These are phyloP conservation scores for Sesia bembeciformis DNA, from an alignment of 2,888 invertebrate species.

Conservation along the genomic window DNA sequence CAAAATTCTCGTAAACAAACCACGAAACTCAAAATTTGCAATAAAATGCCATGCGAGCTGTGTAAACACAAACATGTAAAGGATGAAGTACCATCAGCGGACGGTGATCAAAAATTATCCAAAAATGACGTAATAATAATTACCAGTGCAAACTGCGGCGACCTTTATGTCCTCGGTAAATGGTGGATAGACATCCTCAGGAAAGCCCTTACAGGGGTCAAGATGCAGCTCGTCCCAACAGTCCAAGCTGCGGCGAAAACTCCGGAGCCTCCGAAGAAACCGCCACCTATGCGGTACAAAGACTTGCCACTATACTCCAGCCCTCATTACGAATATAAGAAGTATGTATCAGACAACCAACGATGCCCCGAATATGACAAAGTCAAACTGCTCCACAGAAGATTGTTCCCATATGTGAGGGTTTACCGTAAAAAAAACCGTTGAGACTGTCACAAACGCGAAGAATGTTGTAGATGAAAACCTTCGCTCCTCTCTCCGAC, in stretches of 20 bases:
- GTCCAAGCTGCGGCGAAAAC: conserved; percentile 21
- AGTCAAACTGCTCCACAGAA: conserved; percentile 28
- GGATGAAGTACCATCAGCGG: neutral
- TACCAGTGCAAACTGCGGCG: conserved; percentile 20
- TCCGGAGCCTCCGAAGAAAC: conserved; percentile 24
- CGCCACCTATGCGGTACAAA: conserved; percentile 43
- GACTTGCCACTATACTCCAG: conserved; percentile 41
- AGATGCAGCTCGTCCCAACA: conserved; percentile 28
- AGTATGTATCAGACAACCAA: conserved; percentile 19
- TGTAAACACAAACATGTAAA: neutral
- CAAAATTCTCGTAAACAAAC: neutral
- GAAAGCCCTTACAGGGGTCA: conserved; percentile 23
- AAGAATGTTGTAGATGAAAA: neutral
- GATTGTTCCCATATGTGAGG: conserved; percentile 30
- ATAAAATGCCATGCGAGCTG: neutral
- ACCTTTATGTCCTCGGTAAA: conserved; percentile 33
- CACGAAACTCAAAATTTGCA: neutral
- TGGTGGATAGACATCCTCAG: conserved; percentile 34
- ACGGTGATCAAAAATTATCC: neutral
- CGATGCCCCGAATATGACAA: conserved; percentile 26
- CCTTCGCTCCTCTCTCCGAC: neutral
- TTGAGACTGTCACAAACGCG: conserved; percentile 9
- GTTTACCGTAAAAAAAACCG: conserved; percentile 13
- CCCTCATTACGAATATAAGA: conserved; percentile 43
- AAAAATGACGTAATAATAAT: conserved; percentile 14